These are phyloP conservation scores for Apostichopus japonicus DNA, from an alignment of 35 echinoderm and acorn worm species.

Conservation along the genomic window DNA sequence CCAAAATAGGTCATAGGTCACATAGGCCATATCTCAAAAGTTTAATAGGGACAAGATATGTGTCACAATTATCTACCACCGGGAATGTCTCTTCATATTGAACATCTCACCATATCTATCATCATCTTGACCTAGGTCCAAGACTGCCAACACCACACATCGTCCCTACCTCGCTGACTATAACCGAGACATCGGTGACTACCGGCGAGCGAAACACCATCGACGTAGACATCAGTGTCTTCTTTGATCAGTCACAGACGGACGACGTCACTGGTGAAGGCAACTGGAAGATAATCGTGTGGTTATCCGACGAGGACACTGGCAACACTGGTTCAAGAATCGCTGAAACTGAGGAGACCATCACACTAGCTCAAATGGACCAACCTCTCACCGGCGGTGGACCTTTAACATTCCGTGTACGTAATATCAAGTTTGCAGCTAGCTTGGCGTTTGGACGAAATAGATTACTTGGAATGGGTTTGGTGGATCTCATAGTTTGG, in stretches of 20 bases:
- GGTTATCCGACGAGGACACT: constrained; percentile 39
- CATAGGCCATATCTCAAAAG: no score
- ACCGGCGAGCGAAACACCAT: constrained; percentile 1
- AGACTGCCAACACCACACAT: constrained; percentile 29
- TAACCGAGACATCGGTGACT: neutral
- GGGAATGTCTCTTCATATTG: no score
- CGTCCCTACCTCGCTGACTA: constrained; percentile 3
- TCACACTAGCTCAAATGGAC: neutral
- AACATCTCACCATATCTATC: no score
- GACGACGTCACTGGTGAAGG: neutral
- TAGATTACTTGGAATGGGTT: no score
- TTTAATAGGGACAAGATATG: no score
- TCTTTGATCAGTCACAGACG: constrained; percentile 21
- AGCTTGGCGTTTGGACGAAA: neutral
- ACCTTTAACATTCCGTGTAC: constrained; percentile 30
- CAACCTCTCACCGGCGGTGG: neutral
- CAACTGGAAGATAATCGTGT: constrained; percentile 48
- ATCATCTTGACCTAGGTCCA: neutral
- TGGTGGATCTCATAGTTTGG: no score
- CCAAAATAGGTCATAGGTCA: no score
- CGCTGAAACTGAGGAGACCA: constrained; percentile 6
- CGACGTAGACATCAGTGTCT: neutral
- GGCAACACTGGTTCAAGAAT: constrained; percentile 1
- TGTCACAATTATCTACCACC: no score
- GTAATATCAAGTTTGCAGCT: neutral